Evolutionary conservation across 2,113 vertebrate genomes (phyloP).

Genomic region (Leucoraja erinaceus): DNA sequence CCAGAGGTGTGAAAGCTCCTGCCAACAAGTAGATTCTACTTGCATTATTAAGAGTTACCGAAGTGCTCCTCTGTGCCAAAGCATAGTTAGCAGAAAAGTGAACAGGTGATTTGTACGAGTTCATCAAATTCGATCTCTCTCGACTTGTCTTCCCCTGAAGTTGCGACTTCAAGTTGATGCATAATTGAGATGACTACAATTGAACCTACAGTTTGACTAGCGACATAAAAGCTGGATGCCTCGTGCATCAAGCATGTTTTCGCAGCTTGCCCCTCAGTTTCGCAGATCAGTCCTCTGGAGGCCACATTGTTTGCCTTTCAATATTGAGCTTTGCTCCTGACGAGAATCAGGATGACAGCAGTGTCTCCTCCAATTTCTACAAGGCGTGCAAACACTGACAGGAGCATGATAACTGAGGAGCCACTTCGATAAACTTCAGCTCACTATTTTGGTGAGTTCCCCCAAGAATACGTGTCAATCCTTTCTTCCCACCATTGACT

Average conservation of each 20-base stretch:
- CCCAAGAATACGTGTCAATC: neutral
- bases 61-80: neutral
- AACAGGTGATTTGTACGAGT: neutral
- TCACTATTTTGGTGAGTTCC: neutral
- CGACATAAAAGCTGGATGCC: neutral
- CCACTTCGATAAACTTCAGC: neutral
- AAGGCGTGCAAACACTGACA: neutral
- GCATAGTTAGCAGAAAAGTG: neutral
- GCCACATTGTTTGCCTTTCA: neutral
- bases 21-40: neutral
- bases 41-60: neutral
- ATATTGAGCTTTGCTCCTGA: neutral
- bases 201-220: neutral
- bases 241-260: neutral
- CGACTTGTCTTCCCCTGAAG: neutral
- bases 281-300: neutral
- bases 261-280: neutral
- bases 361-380: neutral
- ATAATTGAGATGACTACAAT: neutral
- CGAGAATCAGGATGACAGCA: conserved; percentile 1
- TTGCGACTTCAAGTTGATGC: neutral
- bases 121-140: neutral
- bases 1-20: neutral
- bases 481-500: neutral
- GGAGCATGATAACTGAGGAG: neutral